phyloP scores from a whole-genome alignment of 1,140 invertebrate genomes.

The Augochlora pura region DNA sequence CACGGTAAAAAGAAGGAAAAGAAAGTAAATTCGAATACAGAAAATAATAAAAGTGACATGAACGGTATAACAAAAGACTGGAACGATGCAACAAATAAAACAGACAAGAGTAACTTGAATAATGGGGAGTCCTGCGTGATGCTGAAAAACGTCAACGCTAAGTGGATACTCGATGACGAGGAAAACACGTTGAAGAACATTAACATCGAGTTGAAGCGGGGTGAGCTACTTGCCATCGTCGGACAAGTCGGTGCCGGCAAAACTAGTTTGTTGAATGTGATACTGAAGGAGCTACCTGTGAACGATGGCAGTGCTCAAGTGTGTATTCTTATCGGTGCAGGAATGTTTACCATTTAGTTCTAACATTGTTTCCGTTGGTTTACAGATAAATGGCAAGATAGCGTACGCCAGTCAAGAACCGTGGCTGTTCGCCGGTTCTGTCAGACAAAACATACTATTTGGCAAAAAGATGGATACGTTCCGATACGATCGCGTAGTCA shows the following conservation, averaged over 20 bases:
- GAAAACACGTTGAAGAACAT: constrained; percentile 81
- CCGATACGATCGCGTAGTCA: constrained; percentile 83
- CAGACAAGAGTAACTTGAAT: constrained; percentile 51
- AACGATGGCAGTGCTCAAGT: constrained; percentile 78
- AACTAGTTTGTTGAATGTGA: constrained; percentile 87
- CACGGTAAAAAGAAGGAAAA: constrained; percentile 10
- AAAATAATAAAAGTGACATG: constrained; percentile 24
- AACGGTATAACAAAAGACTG: not conserved
- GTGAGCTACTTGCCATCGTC: constrained; percentile 86
- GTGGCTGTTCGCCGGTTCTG: constrained; percentile 84
- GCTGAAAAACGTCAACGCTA: constrained; percentile 71
- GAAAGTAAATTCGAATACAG: not conserved
- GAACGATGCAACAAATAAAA: constrained; percentile 13
- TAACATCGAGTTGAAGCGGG: constrained; percentile 82
- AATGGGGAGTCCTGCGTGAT: constrained; percentile 57
- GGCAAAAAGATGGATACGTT: constrained; percentile 84
- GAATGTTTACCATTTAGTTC: not conserved
- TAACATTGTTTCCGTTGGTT: not conserved
- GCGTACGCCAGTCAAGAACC: constrained; percentile 88
- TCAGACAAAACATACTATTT: constrained; percentile 91
- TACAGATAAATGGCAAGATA: constrained; percentile 81
- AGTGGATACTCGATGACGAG: constrained; percentile 71
- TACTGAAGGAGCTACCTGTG: constrained; percentile 87
- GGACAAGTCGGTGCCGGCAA: constrained; percentile 91
- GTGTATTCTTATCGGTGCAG: not conserved